Evolutionary conservation across 2,113 vertebrate genomes (phyloP), one percentile per base, ranked within the genome.

Genomic region (Calyptomena viridis): DNA sequence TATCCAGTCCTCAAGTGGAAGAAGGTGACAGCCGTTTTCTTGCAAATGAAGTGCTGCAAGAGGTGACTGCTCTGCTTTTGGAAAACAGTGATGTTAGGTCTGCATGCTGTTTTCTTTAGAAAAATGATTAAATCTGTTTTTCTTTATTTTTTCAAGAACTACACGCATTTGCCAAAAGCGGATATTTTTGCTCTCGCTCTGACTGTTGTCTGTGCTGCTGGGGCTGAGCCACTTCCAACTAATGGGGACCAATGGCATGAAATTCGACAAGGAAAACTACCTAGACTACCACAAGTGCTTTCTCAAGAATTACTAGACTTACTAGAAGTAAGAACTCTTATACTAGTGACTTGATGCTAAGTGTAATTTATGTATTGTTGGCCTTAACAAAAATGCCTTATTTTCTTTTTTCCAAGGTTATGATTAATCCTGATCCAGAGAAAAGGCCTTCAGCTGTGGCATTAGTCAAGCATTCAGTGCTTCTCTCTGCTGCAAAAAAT

Each of bases 171-270:
- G 94, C 98, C 97, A 0, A 99, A 99, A 97, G 99, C 99, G 0
- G 99, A 99, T 96, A 99, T 99, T 93, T 99, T 99, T 97, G 99
- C 99, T 80, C 98, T 99, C 58, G 99, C 99, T 60, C 97, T 99
- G 95, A 99, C 99, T 7, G 98, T 98, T 52, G 96, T 99, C 47
- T 99, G 98, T 80, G 99, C 99, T 79, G 99, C 99, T 46, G 99
- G 99, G 49, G 98, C 98, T 11, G 99, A 99, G 80, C 99, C 81
- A 84, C 98, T 99, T 90, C 99, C 99, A 40, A 98, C 98, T 75
- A 99, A 99, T 11, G 99, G 99, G 31, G 99, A 99, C 83, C 99
- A 99, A 5, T 99, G 99, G 99, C 99, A 99, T 62, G 98, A 99
- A 95, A 99, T 99, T 90, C 97, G 99, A 74, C 98, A 98, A 90